phyloP scores from a whole-genome alignment of 2,797 vertebrate genomes.

The Molossus alvarezi region DNA sequence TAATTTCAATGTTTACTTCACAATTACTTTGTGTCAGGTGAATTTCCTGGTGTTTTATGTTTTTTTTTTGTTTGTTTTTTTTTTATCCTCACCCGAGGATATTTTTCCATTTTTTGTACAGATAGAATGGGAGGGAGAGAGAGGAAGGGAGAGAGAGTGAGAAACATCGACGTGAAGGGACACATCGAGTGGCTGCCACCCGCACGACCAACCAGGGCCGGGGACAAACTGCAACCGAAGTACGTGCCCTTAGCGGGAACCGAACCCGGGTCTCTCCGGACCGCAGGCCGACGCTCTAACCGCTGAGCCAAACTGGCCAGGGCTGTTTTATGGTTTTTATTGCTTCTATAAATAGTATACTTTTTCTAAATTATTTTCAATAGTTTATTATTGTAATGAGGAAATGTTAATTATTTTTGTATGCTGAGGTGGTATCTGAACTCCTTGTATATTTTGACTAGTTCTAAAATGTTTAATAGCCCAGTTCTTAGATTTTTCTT shows the following conservation, averaged over 20 bases:
- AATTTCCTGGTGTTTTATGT: neutral
- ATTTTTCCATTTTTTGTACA: too few relatives aligned
- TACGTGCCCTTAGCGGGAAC: too few relatives aligned
- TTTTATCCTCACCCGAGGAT: too few relatives aligned
- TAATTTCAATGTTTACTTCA: neutral
- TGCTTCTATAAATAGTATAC: neutral
- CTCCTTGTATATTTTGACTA: neutral
- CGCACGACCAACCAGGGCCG: too few relatives aligned
- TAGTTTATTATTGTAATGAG: neutral
- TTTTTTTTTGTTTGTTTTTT: neutral
- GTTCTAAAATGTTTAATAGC: neutral
- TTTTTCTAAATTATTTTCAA: constrained; percentile 17
- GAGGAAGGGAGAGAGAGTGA: too few relatives aligned
- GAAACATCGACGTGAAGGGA: too few relatives aligned
- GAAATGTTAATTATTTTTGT: neutral
- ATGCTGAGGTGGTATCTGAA: neutral
- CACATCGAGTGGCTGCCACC: too few relatives aligned
- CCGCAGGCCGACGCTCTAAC: too few relatives aligned
- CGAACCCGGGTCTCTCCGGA: too few relatives aligned
- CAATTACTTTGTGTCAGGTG: neutral
- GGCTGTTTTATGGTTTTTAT: neutral
- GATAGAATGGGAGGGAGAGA: too few relatives aligned
- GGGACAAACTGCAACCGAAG: too few relatives aligned
- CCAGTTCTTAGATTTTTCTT: neutral
- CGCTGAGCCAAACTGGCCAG: too few relatives aligned